Evolutionary conservation across 2,888 invertebrate species (phyloP), one percentile per base, ranked within the genome.

Genomic region (Galeopsomyia nigrocyanea): DNA sequence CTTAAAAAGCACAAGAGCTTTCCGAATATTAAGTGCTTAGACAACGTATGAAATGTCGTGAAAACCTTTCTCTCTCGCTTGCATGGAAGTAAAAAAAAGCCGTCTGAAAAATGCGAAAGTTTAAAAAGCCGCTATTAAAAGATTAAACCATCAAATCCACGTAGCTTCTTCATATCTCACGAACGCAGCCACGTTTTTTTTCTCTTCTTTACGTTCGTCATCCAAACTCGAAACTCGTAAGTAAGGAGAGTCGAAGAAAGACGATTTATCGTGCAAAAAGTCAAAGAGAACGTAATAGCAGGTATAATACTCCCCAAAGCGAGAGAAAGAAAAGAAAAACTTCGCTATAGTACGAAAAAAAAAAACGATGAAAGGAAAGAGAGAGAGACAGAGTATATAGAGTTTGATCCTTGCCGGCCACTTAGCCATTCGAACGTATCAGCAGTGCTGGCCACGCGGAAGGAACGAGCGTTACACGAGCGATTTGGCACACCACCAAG

Each of bases 401-500:
- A 58, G 58, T 46, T 58, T 39, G 46, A 58, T 46, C 19, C 58
- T 39, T 19, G 58, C 39, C 14, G 51, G 39, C n/a, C 64, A 61
- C 65, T 60, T 61, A 49, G 61, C 71, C 71, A 66, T 71, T 66
- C 66, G 71, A 66, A 71, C 66, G 66, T 63, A 67, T 67, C 62
- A 67, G 31, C 49, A 14, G 49, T 57, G 57, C 6, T 53, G 22
- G 16, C 17, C 46, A 6, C 22, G 64, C 46, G 62, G 73, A 65
- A 47, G 49, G 61, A 69, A 57, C 55, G 63, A 71, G 53, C 46
- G 70, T 65, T 79, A 77, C 78, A 76, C 76, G 89, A 79, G 85
- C 94, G 78, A 93, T 96, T 80, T 95, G 95, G 75, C 87, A 94
- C 69, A 89, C 91, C 0, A 89, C 92, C 1, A 88, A 90, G 46